phyloP scores from a whole-genome alignment of 2,113 vertebrate species.

The Phyllopteryx taeniolatus region DNA sequence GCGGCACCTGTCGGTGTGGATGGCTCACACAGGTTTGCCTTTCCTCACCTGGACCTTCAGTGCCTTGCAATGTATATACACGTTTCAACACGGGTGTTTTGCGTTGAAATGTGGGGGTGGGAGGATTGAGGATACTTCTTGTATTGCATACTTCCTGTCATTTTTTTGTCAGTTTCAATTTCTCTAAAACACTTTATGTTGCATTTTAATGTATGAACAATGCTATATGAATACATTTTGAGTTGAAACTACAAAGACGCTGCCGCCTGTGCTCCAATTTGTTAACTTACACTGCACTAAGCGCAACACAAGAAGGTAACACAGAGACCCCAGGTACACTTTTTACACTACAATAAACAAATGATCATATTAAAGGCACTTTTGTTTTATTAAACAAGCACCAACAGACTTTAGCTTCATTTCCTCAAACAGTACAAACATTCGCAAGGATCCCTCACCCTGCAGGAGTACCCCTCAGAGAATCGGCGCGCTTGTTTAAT shows the following conservation, averaged over 20 bases:
- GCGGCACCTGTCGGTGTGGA: too few species aligned
- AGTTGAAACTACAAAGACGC: background rate
- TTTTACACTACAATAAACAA: conserved; percentile 1
- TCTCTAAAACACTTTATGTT: too few species aligned
- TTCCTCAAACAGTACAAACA: conserved; percentile 8
- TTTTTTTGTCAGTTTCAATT: too few species aligned
- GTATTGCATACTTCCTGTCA: too few species aligned
- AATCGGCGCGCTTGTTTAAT: conserved; percentile 29
- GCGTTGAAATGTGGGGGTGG: too few species aligned
- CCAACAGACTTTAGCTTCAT: conserved; percentile 2
- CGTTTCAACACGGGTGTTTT: too few species aligned
- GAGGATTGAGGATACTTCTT: too few species aligned
- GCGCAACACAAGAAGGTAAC: background rate
- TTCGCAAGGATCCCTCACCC: conserved; percentile 14
- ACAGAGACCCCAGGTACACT: background rate
- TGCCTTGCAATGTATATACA: too few species aligned
- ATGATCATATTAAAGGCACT: conserved; percentile 3
- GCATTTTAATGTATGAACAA: too few species aligned
- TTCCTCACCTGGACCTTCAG: too few species aligned
- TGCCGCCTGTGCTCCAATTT: background rate
- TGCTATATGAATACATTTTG: too few species aligned
- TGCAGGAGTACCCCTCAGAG: conserved; percentile 16
- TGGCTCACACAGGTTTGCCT: too few species aligned
- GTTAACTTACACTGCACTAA: background rate
- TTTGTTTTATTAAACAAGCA: conserved; percentile 21